phyloP scores from a whole-genome alignment of 2,113 vertebrate species.

The Cettia cetti region DNA sequence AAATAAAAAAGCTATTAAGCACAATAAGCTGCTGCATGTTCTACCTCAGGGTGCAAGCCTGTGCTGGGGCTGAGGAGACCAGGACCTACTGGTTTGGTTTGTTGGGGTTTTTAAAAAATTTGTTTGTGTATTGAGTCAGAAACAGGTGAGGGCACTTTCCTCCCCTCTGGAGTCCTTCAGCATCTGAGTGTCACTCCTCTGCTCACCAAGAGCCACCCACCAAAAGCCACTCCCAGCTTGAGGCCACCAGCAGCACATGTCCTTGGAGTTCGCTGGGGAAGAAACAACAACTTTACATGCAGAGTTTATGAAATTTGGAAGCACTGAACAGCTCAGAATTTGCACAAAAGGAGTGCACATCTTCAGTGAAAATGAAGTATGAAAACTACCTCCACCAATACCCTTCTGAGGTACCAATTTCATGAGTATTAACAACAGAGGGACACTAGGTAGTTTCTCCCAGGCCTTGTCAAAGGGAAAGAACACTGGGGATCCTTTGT shows the following conservation, averaged over 20 bases:
- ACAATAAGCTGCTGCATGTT: not conserved
- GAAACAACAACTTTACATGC: not conserved
- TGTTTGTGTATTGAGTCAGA: not conserved
- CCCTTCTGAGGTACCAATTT: not conserved
- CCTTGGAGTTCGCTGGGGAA: not conserved
- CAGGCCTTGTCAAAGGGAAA: not conserved
- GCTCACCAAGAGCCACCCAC: not conserved
- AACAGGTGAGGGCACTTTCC: not conserved
- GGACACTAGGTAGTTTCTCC: not conserved
- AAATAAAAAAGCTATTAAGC: not conserved
- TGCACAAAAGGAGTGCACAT: not conserved
- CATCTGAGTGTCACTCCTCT: not conserved
- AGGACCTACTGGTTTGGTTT: too few relatives aligned
- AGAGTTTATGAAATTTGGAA: not conserved
- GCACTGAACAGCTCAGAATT: not conserved
- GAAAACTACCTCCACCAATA: not conserved
- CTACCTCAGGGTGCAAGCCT: not conserved
- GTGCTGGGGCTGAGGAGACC: not conserved
- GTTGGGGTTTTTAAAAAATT: not conserved
- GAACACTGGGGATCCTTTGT: not conserved
- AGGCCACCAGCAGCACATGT: not conserved
- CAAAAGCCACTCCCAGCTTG: not conserved
- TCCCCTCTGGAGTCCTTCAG: not conserved
- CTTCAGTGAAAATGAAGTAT: not conserved
- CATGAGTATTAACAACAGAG: not conserved